Evolutionary conservation across 1,140 invertebrate genomes (phyloP).

Genomic region (Aethina tumida): DNA sequence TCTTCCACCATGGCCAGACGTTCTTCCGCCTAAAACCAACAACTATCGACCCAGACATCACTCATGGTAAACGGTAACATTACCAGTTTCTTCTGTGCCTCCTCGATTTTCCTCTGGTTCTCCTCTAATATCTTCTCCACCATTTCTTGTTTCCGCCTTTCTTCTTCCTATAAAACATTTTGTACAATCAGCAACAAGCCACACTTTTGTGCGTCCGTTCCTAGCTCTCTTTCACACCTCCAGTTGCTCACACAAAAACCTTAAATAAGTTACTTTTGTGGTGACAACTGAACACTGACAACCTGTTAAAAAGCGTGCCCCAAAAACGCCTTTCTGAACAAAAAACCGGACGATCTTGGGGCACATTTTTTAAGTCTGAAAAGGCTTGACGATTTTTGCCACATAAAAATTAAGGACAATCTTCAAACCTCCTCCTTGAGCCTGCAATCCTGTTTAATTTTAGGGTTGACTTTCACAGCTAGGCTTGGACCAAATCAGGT

Average conservation of each 20-base stretch:
- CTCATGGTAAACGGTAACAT: constrained; percentile 9
- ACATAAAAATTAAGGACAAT: background rate
- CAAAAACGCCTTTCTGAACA: background rate
- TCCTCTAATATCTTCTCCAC: constrained; percentile 93
- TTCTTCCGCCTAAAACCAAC: constrained; percentile 75
- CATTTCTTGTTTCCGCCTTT: constrained; percentile 87
- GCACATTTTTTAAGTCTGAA: too few species aligned
- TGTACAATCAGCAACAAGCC: constrained; percentile 15
- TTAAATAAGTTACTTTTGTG: background rate
- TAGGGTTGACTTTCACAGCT: constrained; percentile 11
- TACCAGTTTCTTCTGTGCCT: constrained; percentile 93
- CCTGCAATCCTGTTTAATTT: background rate
- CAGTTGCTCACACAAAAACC: constrained; percentile 11
- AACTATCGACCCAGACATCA: too few species aligned
- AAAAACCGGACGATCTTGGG: too few species aligned
- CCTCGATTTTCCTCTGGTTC: constrained; percentile 95
- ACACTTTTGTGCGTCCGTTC: constrained; percentile 14
- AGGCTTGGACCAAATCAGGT: constrained; percentile 16
- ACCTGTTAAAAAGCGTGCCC: constrained; percentile 1
- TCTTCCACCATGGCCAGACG: constrained; percentile 93
- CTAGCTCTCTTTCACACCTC: constrained; percentile 21
- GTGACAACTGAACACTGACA: constrained; percentile 1
- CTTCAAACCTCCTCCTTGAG: constrained; percentile 2
- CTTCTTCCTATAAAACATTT: constrained; percentile 78
- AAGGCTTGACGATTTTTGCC: background rate